phyloP scores from a whole-genome alignment of 2,888 invertebrate species.

The Melanostoma mellinum region DNA sequence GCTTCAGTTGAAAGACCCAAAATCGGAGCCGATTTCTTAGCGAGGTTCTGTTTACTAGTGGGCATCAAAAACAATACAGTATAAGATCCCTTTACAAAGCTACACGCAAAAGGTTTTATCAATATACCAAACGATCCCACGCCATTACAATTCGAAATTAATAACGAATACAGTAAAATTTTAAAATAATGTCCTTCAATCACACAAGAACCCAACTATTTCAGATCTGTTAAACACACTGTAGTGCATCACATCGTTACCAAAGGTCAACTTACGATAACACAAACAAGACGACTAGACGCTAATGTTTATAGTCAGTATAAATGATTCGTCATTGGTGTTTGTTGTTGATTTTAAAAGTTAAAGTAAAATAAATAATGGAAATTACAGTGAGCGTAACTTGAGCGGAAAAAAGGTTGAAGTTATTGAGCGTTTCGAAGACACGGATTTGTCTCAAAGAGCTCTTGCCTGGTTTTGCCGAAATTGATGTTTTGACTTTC shows the following conservation, averaged over 20 bases:
- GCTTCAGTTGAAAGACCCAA: slow-evolving; percentile 27
- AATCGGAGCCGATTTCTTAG: slow-evolving; percentile 46
- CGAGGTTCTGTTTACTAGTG: slow-evolving; percentile 32
- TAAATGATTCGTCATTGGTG: no score
- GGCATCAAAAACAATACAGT: slow-evolving; percentile 27
- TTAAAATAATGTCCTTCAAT: neutral
- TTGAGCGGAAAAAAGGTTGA: no score
- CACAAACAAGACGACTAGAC: no score
- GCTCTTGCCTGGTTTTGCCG: no score
- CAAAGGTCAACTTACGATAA: neutral
- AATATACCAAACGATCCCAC: neutral
- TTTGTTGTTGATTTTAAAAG: no score
- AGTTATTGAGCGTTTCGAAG: no score
- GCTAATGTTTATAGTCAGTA: no score
- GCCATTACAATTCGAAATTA: neutral
- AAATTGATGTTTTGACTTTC: no score
- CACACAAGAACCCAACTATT: neutral
- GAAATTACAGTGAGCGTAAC: no score
- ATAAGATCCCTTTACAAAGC: neutral
- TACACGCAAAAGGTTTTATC: neutral
- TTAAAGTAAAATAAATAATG: no score
- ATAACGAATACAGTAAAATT: neutral
- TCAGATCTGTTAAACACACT: neutral
- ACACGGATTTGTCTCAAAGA: no score
- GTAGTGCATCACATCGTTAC: neutral